These are phyloP conservation scores for Melanocharis versteri DNA, from an alignment of 2,113 vertebrate genomes.

Conservation along the genomic window DNA sequence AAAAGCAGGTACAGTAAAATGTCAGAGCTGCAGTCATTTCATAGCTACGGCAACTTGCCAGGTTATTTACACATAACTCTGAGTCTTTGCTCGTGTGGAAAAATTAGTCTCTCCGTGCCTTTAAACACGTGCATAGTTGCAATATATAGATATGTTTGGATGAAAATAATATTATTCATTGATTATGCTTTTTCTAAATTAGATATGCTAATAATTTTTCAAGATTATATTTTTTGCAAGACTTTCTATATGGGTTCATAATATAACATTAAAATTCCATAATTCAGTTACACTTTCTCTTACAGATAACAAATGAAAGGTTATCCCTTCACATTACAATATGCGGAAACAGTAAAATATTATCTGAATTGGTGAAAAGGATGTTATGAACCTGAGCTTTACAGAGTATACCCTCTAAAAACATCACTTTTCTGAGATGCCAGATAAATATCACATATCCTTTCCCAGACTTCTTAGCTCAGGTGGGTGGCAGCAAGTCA, in stretches of 20 bases:
- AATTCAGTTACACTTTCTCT: background rate
- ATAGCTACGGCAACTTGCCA: conserved; percentile 18
- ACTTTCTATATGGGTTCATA: background rate
- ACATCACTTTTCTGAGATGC: background rate
- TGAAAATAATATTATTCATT: background rate
- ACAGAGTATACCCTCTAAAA: background rate
- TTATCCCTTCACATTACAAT: background rate
- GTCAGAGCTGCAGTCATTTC: background rate
- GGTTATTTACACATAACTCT: conserved; percentile 36
- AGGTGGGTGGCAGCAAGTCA: background rate
- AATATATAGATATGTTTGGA: background rate
- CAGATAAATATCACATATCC: background rate
- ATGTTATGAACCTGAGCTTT: background rate
- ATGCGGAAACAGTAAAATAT: background rate
- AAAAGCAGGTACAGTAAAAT: conserved; percentile 2
- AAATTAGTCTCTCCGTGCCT: background rate
- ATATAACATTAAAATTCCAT: background rate
- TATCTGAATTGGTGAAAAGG: background rate
- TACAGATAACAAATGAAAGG: background rate
- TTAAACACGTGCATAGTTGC: background rate
- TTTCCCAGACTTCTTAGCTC: background rate
- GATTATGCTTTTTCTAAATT: background rate
- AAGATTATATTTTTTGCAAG: background rate
- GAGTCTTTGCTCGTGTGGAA: background rate
- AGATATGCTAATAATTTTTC: background rate